phyloP scores from a whole-genome alignment of 2,797 vertebrate genomes.

The Malurus splendens region DNA sequence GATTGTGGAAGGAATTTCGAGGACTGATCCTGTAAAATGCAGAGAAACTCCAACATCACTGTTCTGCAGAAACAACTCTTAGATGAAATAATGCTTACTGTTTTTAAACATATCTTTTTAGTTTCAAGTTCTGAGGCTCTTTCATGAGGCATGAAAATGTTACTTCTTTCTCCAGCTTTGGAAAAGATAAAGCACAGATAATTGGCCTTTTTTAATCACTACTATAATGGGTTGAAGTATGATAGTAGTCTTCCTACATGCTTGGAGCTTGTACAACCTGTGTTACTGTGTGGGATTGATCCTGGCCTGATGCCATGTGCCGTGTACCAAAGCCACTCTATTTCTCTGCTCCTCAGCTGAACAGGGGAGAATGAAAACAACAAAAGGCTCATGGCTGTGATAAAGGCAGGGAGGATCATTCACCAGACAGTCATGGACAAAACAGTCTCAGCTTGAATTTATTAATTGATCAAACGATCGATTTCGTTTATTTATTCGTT shows the following conservation, averaged over 20 bases:
- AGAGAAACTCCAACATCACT: not conserved
- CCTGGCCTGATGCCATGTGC: not conserved
- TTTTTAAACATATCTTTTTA: not conserved
- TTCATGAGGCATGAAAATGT: not conserved
- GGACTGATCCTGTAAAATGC: not conserved
- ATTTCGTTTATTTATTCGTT: no score
- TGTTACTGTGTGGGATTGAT: not conserved
- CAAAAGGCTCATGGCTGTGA: not conserved
- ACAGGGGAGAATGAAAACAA: not conserved
- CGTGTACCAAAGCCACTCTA: not conserved
- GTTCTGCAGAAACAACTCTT: not conserved
- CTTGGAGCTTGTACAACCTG: not conserved
- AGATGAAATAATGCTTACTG: not conserved
- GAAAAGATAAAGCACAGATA: not conserved
- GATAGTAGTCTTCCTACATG: not conserved
- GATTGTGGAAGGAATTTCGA: slow-evolving; percentile 20
- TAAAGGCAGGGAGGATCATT: not conserved
- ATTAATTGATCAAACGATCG: no score
- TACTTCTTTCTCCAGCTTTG: not conserved
- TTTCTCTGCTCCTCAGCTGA: not conserved
- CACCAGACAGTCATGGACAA: not conserved
- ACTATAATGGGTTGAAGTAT: not conserved
- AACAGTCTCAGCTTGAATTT: not conserved
- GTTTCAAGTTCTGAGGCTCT: not conserved
- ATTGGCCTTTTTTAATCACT: not conserved